A percentile compares a stretch with the other conserved stretches of the same genome.
These are phyloP conservation scores for Eumeta japonica DNA, from an alignment of 1,140 invertebrate species.

Conservation along the genomic window DNA sequence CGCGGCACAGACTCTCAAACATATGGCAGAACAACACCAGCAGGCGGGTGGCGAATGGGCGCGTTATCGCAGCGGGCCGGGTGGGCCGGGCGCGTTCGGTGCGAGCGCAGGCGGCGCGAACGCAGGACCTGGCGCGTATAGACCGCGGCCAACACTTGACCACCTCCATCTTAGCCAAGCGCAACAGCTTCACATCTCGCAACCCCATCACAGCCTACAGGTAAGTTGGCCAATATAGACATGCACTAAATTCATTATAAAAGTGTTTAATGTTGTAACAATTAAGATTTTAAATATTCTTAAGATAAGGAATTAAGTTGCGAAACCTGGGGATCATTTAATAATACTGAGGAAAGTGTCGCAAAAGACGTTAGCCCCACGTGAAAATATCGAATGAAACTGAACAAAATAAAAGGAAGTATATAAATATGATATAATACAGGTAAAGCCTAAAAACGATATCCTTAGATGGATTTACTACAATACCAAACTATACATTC, in stretches of 20 bases:
- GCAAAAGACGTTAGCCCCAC: too few species aligned
- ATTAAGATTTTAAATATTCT: too few species aligned
- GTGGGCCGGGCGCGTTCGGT: conserved; percentile 61
- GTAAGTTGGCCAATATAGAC: conserved; percentile 42
- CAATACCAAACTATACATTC: too few species aligned
- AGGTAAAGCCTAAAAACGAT: too few species aligned
- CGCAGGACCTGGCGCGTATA: conserved; percentile 61
- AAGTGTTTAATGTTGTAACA: too few species aligned
- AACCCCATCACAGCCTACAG: conserved; percentile 76
- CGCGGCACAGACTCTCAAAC: conserved; percentile 89
- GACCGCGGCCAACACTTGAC: conserved; percentile 54
- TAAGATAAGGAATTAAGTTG: not conserved
- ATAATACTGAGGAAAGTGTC: too few species aligned
- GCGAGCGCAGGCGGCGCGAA: conserved; percentile 60
- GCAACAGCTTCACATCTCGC: conserved; percentile 80
- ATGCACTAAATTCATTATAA: not conserved
- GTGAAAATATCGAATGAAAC: too few species aligned
- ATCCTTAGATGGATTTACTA: too few species aligned
- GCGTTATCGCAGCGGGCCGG: conserved; percentile 65
- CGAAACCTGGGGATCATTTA: too few species aligned
- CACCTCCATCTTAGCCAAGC: conserved; percentile 79
- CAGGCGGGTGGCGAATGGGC: conserved; percentile 61
- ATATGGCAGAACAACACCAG: conserved; percentile 95
- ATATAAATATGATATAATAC: too few species aligned
- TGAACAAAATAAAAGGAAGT: too few species aligned